Percentiles rank a stretch among this genome's conserved stretches.
phyloP scores from a whole-genome alignment of 2,888 invertebrate genomes.

The Rhodophaea formosa region DNA sequence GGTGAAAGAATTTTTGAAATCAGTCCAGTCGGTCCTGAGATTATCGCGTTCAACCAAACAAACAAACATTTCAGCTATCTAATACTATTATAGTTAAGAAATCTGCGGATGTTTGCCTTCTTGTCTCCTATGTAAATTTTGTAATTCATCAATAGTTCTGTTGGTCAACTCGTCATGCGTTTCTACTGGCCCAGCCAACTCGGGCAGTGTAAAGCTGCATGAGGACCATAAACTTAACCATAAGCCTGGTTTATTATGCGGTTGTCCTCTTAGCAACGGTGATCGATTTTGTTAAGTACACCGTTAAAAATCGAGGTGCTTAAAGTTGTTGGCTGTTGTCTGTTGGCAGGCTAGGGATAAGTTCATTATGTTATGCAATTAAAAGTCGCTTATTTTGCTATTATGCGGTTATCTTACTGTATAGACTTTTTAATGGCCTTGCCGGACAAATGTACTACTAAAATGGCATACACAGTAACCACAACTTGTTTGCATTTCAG shows the following conservation, averaged over 20 bases:
- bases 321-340: slow-evolving; percentile 20
- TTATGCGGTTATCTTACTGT: neutral
- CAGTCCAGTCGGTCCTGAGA: too few relatives aligned
- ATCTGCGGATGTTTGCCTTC: too few relatives aligned
- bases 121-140: too few relatives aligned
- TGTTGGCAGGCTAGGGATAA: neutral
- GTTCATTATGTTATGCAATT: slow-evolving; percentile 7
- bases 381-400: slow-evolving; percentile 3
- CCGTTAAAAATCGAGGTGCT: slow-evolving; percentile 22
- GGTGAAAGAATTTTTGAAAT: too few relatives aligned
- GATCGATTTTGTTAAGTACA: slow-evolving; percentile 48
- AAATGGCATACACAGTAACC: neutral
- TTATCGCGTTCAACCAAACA: too few relatives aligned
- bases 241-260: slow-evolving; percentile 63
- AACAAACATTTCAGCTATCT: too few relatives aligned
- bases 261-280: slow-evolving; percentile 53
- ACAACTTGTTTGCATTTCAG: neutral
- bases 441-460: neutral
- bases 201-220: neutral
- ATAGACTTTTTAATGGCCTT: neutral
- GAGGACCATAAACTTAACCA: slow-evolving; percentile 33
- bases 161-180: neutral
- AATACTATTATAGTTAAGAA: too few relatives aligned
- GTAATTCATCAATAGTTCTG: too few relatives aligned
- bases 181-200: neutral